Evolutionary conservation across 1,140 invertebrate species (phyloP), one percentile per base, ranked within the genome.

Genomic region (Anadara kagoshimensis): DNA sequence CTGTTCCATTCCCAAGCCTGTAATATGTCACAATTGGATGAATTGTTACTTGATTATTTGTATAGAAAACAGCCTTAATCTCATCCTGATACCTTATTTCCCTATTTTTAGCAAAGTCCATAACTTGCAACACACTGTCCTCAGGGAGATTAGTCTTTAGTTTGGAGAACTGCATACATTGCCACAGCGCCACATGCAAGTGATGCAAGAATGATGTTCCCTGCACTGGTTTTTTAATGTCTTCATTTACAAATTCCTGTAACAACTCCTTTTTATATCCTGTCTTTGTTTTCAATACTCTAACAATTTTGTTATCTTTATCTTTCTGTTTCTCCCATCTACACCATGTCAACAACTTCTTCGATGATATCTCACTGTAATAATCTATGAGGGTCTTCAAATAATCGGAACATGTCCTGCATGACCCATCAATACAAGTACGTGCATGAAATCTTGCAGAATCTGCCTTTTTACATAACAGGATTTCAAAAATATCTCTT

Each of bases 41-140:
- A 22, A 79, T 44, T 29, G 70, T 76, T 26, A 79, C 64, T 47
- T 76, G 74, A 11, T 41, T 1, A 7, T 63, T 47, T 4, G 41
- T 26, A 20, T 61, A 76, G 43, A 70, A 66, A 10, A 64, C 67
- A 4, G 14, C 1, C 29, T 79, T 76, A 7, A 79, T 70, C 22
- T 79, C n/a, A n/a, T n/a, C 74, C 22, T 70, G 63, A 54, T 67
- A 76, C 10, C 26, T 61, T 0, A 76, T 29, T 29, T 61, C 57
- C 11, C 74, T 56, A 53, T 79, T 79, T 57, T 79, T 76, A 0
- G 74, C 74, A 70, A 79, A 79, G 44, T 79, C 74, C 67, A 75
- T 59, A 5, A 78, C 51, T 58, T 69, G 69, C 8, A 69, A n/a
- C 12, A 64, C 58, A 8, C 36, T 54, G 7, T 43, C 36, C 12